phyloP scores from a whole-genome alignment of 2,113 vertebrate genomes.

The Pluvianellus socialis region DNA sequence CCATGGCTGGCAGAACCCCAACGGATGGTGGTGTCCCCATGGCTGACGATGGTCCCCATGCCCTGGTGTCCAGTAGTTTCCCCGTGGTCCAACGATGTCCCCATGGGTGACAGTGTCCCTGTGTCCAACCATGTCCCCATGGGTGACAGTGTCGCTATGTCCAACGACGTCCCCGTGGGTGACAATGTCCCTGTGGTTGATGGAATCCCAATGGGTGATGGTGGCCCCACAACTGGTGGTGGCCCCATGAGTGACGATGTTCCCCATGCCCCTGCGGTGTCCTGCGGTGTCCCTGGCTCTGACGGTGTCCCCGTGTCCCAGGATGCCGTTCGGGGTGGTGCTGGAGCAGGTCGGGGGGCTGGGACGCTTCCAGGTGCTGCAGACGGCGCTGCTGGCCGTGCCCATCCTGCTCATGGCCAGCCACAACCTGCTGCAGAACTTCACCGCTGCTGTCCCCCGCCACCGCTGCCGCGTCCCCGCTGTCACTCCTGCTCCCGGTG shows the following conservation, averaged over 20 bases:
- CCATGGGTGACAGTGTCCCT: background rate
- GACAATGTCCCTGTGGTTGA: too few relatives aligned
- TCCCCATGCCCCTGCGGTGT: background rate
- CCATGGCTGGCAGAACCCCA: background rate
- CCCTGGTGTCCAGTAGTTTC: background rate
- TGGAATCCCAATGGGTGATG: background rate
- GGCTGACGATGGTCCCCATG: background rate
- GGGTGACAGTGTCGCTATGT: background rate
- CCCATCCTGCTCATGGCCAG: conserved; percentile 82
- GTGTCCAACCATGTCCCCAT: too few relatives aligned
- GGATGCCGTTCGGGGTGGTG: conserved; percentile 78
- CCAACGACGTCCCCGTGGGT: too few relatives aligned
- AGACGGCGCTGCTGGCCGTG: conserved; percentile 70
- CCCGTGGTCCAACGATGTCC: too few relatives aligned
- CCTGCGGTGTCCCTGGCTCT: background rate
- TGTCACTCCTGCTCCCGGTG: accelerated
- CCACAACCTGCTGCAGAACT: conserved; percentile 86
- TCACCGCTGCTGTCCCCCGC: conserved; percentile 73
- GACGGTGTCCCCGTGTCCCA: background rate
- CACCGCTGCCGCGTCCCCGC: conserved; percentile 66
- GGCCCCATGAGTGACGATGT: background rate
- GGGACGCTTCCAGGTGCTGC: conserved; percentile 81
- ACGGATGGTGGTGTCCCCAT: background rate
- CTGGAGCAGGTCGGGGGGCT: conserved; percentile 76
- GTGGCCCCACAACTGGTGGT: background rate